Percentiles rank a stretch among this genome's conserved stretches.
Evolutionary conservation across 1,140 invertebrate species (phyloP).

Genomic region (Drosophila obscura): DNA sequence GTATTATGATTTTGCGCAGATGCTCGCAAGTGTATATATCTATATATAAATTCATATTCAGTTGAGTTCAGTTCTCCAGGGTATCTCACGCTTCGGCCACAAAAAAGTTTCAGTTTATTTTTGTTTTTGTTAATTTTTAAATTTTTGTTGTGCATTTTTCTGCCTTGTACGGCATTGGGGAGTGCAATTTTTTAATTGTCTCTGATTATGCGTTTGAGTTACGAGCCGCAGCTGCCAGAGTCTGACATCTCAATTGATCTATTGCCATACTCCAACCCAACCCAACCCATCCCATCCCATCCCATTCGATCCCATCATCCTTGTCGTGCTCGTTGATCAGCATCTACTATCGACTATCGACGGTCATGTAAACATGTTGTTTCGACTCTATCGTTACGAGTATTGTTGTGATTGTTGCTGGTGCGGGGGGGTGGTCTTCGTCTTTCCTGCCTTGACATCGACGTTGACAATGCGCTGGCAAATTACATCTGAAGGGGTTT

Average conservation of each 20-base stretch:
- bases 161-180: not conserved
- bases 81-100: no score
- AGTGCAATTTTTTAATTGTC: constrained; percentile 67
- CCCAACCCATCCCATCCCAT: no score
- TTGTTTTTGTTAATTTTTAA: constrained; percentile 39
- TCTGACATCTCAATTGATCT: constrained; percentile 71
- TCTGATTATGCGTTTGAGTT: constrained; percentile 72
- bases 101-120: constrained; percentile 1
- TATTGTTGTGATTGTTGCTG: constrained; percentile 9
- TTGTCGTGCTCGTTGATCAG: constrained; percentile 9
- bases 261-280: constrained; percentile 43
- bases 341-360: constrained; percentile 17
- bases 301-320: constrained; percentile 11
- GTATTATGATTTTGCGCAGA: no score
- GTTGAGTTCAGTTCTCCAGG: no score
- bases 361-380: constrained; percentile 50
- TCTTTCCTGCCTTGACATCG: constrained; percentile 25
- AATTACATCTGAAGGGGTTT: constrained; percentile 27
- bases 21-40: no score
- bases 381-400: constrained; percentile 36
- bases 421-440: not conserved
- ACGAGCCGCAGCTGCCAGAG: constrained; percentile 38
- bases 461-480: constrained; percentile 39
- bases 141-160: constrained; percentile 35
- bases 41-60: no score